These are phyloP conservation scores for Ancistrus triradiatus DNA, from an alignment of 2,113 vertebrate genomes.

Conservation along the genomic window DNA sequence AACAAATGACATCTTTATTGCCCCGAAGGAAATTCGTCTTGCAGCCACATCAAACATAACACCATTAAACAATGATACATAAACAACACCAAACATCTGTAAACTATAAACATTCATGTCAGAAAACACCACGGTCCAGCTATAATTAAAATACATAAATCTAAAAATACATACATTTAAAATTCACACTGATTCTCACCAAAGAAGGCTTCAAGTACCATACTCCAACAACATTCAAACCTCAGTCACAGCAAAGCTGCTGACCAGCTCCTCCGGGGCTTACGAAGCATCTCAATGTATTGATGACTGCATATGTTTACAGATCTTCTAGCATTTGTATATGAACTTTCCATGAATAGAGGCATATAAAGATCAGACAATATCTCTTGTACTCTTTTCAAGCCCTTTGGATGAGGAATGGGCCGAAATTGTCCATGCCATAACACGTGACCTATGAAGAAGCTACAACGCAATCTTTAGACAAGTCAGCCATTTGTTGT, in stretches of 20 bases:
- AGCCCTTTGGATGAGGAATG: background rate
- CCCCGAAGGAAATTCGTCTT: too few relatives aligned
- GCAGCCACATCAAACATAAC: too few relatives aligned
- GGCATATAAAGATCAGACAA: background rate
- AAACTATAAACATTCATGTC: too few relatives aligned
- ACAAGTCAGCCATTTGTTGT: background rate
- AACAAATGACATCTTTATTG: too few relatives aligned
- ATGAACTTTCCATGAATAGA: background rate
- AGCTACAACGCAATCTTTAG: background rate
- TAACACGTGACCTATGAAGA: background rate
- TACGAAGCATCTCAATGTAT: constrained; percentile 12
- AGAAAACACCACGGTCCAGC: too few relatives aligned
- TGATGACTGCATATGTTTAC: constrained; percentile 2
- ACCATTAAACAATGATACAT: too few relatives aligned
- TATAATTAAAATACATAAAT: too few relatives aligned
- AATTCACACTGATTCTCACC: background rate
- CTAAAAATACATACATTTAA: too few relatives aligned
- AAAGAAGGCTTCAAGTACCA: constrained; percentile 15
- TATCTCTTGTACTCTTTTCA: constrained; percentile 5
- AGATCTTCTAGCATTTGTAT: constrained; percentile 9
- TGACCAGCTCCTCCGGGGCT: constrained; percentile 6
- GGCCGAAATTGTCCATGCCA: background rate
- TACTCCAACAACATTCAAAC: constrained; percentile 21
- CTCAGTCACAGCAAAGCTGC: constrained; percentile 16
- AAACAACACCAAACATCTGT: too few relatives aligned